These are phyloP conservation scores for Hirtodrosophila cameraria DNA, from an alignment of 2,888 invertebrate species.

Conservation along the genomic window DNA sequence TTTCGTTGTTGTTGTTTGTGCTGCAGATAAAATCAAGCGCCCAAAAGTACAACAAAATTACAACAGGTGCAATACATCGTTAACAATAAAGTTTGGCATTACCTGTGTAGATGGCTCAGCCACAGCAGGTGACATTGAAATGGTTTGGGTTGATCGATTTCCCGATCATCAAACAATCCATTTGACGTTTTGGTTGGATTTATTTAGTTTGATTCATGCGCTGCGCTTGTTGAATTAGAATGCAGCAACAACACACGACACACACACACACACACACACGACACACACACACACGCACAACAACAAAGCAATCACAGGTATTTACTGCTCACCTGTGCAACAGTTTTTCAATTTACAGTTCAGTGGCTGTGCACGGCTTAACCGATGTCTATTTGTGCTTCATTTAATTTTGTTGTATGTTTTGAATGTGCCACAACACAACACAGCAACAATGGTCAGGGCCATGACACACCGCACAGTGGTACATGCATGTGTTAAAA, in stretches of 20 bases:
- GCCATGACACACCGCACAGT: slow-evolving; percentile 15
- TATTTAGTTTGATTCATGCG: slow-evolving; percentile 62
- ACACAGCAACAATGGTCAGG: slow-evolving; percentile 21
- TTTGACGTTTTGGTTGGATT: slow-evolving; percentile 48
- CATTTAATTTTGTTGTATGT: slow-evolving; percentile 51
- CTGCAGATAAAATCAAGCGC: slow-evolving; percentile 35
- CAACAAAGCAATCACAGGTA: slow-evolving; percentile 16
- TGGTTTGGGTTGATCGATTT: slow-evolving; percentile 40
- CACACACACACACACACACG: slow-evolving; percentile 1
- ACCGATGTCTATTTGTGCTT: slow-evolving; percentile 46
- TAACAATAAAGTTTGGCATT: slow-evolving; percentile 32
- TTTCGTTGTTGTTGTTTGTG: slow-evolving; percentile 2
- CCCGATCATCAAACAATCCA: slow-evolving; percentile 9
- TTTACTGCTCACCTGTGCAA: slow-evolving; percentile 34
- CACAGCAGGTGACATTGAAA: slow-evolving; percentile 56
- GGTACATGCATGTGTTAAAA: too few relatives aligned
- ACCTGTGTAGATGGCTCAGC: slow-evolving; percentile 32
- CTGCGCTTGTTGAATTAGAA: slow-evolving; percentile 60
- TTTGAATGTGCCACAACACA: slow-evolving; percentile 21
- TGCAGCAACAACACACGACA: slow-evolving; percentile 22
- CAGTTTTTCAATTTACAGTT: slow-evolving; percentile 47
- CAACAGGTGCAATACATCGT: slow-evolving; percentile 43
- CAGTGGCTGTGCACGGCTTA: slow-evolving; percentile 44
- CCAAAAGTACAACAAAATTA: slow-evolving; percentile 13
- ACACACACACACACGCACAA: slow-evolving; percentile 1